Base-by-base conservation (phyloP, 2,797 vertebrate genomes). In the Sebastes reedi region DNA sequence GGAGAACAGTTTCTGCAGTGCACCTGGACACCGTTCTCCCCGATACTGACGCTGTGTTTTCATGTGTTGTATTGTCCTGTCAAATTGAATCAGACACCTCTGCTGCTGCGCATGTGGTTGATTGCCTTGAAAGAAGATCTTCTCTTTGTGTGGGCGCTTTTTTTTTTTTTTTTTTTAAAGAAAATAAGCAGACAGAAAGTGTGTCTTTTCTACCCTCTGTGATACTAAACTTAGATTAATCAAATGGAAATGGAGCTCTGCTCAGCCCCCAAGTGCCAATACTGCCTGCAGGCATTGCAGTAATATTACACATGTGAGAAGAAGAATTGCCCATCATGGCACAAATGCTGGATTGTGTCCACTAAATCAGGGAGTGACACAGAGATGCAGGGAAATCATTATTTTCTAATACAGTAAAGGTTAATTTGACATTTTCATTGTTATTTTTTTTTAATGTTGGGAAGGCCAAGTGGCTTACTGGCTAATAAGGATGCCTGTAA, bases 181-280 rank as follows among this genome's bases (percentile, higher is more conserved):
- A 20, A 42, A 75, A 64, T 20, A 13, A 54, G 25, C n/a, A 70
- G 60, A 69, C 42, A 56, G 50, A 58, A 72, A 52, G 56, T 71
- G 65, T 70, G 16, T 80, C 54, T 67, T 71, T 84, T 72, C 69
- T 64, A 58, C 64, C 55, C 61, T 77, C 56, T 67, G 64, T 81
- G 82, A 86, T 80, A 67, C 78, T 82, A 77, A 86, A 86, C 55
- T 77, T 77, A 72, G 76, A 89, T 85, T 72, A 88, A 88, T 91
- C 70, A 88, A 86, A 80, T 77, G 42, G 82, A 86, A 89, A 82
- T 67, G 56, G 56, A 83, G 78, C 75, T 77, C 67, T 11, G 50
- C 52, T 86, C 79, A 74, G 29, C 76, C 72, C 61, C 8, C 4
- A 67, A 70, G 72, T 79, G 74, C 75, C 81, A 61, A 78, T 80